A percentile compares a stretch with the other conserved stretches of the same genome.
phyloP scores from a whole-genome alignment of 2,113 vertebrate genomes.

The Eonycteris spelaea region DNA sequence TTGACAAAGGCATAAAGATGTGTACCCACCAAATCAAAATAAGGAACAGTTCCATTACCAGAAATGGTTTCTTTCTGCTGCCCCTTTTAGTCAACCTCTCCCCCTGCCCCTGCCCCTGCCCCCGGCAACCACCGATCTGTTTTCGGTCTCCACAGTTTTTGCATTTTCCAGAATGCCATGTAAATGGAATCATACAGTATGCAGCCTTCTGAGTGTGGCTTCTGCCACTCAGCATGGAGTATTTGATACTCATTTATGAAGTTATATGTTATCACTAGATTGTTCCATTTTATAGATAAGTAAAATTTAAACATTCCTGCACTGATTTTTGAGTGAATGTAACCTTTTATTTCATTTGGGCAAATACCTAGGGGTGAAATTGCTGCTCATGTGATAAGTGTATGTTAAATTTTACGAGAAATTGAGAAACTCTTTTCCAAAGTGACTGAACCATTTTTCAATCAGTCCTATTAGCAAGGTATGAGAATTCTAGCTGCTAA shows the following conservation, averaged over 20 bases:
- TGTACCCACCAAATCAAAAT: neutral
- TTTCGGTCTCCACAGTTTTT: neutral
- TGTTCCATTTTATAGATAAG: neutral
- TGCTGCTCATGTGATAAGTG: neutral
- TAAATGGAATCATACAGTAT: neutral
- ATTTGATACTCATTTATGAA: neutral
- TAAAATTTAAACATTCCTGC: neutral
- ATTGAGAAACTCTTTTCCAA: neutral
- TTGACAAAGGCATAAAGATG: neutral
- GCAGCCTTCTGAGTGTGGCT: neutral
- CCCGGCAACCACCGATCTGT: neutral
- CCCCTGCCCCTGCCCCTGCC: neutral
- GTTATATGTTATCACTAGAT: neutral
- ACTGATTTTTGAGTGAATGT: neutral
- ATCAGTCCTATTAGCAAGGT: neutral
- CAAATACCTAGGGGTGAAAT: neutral
- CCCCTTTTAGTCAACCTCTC: neutral
- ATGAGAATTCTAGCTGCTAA: neutral
- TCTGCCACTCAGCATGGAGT: neutral
- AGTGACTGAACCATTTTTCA: neutral
- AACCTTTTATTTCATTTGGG: neutral
- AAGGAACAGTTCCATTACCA: neutral
- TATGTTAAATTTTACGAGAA: neutral
- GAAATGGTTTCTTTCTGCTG: neutral
- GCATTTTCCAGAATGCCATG: neutral